A percentile compares a stretch with the other conserved stretches of the same genome.
Evolutionary conservation across 2,797 vertebrate species (phyloP).

Genomic region (Gadopsis marmoratus): DNA sequence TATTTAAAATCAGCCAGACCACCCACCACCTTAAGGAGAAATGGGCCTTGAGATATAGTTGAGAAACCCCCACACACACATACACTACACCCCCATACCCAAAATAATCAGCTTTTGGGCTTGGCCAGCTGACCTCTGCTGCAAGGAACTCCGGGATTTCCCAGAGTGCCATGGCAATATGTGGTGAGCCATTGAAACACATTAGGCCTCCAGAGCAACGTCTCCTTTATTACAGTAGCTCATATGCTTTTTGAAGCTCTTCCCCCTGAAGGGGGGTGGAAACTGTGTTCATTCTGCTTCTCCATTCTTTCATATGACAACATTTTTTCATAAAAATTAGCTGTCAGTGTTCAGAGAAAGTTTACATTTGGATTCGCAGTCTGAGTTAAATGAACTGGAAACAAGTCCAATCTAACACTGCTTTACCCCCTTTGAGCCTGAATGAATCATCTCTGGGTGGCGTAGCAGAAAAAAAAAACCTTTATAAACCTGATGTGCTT

Average conservation of each 20-base stretch:
- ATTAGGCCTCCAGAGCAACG: conserved; percentile 16
- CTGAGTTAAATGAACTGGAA: conserved; percentile 1
- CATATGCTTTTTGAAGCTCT: background rate
- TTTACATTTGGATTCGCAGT: background rate
- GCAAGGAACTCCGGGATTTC: conserved; percentile 58
- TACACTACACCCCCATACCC: conserved; percentile 37
- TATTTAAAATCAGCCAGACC: background rate
- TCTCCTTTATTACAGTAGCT: conserved; percentile 21
- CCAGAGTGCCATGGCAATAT: conserved; percentile 30
- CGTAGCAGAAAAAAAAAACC: background rate
- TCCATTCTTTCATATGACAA: background rate
- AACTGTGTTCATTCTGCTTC: background rate
- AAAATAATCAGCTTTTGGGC: conserved; percentile 74
- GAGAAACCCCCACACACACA: conserved; percentile 25
- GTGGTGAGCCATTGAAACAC: conserved; percentile 35
- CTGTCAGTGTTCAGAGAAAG: background rate
- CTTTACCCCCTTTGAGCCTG: background rate
- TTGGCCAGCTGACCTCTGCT: conserved; percentile 64
- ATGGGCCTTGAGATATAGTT: conserved; percentile 18
- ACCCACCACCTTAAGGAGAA: background rate
- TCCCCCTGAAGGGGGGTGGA: background rate
- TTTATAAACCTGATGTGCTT: background rate
- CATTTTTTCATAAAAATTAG: background rate
- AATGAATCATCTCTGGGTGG: conserved; percentile 1
- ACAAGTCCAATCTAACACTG: background rate